phyloP scores from a whole-genome alignment of 1,140 invertebrate species.

The Dryas iulia region DNA sequence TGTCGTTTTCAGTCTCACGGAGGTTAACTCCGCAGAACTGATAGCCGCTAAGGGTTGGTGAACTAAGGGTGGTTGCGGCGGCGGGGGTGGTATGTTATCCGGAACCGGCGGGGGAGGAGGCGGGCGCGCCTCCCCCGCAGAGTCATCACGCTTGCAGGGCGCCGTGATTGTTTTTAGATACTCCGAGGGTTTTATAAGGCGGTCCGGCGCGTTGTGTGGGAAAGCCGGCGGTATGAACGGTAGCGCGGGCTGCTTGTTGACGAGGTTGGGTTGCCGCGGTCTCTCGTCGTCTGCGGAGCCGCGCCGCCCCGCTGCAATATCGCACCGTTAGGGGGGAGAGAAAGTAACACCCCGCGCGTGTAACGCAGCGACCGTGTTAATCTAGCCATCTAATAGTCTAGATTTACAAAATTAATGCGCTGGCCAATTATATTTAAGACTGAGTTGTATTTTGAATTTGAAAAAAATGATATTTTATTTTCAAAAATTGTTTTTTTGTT shows the following conservation, averaged over 20 bases:
- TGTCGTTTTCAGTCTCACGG: constrained; percentile 88
- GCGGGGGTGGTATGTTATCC: constrained; percentile 77
- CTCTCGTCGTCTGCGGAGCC: constrained; percentile 73
- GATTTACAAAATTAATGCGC: constrained; percentile 6
- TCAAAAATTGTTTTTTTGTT: too few relatives aligned
- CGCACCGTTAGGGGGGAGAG: constrained; percentile 61
- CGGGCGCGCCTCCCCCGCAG: constrained; percentile 81
- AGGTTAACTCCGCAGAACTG: constrained; percentile 91
- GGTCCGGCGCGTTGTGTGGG: constrained; percentile 85
- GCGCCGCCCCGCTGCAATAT: constrained; percentile 66
- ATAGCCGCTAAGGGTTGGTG: constrained; percentile 90
- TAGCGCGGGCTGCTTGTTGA: constrained; percentile 90
- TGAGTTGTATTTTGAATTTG: background rate
- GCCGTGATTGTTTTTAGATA: constrained; percentile 90
- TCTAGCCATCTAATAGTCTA: constrained; percentile 18
- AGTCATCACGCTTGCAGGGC: constrained; percentile 78
- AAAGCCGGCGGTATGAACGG: constrained; percentile 95
- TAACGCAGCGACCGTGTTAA: constrained; percentile 15
- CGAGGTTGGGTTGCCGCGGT: constrained; percentile 83
- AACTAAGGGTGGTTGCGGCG: constrained; percentile 73
- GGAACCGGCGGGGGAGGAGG: constrained; percentile 78
- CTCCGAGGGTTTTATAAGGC: constrained; percentile 94
- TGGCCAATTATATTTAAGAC: background rate
- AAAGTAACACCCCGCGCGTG: constrained; percentile 48
- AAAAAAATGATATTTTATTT: too few relatives aligned